Conservation (phyloP, 37 sponge, comb jelly and placozoan species). For the Crambe crambe region DNA sequence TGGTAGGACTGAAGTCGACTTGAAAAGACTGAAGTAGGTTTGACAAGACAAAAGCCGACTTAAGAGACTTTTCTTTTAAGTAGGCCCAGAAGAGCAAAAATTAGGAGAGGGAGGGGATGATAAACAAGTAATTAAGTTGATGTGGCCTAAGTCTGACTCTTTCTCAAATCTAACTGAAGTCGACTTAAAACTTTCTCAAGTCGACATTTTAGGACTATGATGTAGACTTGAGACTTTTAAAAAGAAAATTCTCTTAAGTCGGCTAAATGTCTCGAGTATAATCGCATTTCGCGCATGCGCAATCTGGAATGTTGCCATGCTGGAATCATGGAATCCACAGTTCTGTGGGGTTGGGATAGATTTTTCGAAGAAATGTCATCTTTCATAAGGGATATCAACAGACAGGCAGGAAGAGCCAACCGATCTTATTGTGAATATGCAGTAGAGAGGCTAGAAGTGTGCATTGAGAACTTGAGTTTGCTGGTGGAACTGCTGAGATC, state of each 20-base stretch:
- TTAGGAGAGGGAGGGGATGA: neutral
- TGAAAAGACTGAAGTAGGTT: neutral
- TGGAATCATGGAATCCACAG: too few relatives aligned
- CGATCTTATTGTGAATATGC: constrained; percentile 17
- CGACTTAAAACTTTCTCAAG: neutral
- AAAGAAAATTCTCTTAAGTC: too few relatives aligned
- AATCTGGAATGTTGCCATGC: too few relatives aligned
- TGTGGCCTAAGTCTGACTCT: too few relatives aligned
- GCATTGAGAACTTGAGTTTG: neutral
- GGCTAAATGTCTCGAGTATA: too few relatives aligned
- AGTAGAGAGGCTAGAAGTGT: constrained; percentile 20
- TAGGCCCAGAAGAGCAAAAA: neutral
- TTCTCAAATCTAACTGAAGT: too few relatives aligned
- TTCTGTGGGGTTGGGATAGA: constrained; percentile 35
- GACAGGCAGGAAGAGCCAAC: constrained; percentile 27
- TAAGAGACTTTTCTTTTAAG: constrained; percentile 4
- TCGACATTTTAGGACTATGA: too few relatives aligned
- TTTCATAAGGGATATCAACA: constrained; percentile 17
- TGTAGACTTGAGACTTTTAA: too few relatives aligned
- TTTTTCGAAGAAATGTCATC: constrained; percentile 18
- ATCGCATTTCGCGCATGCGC: too few relatives aligned
- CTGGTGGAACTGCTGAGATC: neutral
- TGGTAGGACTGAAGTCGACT: neutral
- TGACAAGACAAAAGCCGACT: neutral
- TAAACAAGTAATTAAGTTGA: too few relatives aligned